Evolutionary conservation across 1,140 invertebrate species (phyloP), one percentile per base, ranked within the genome.

Genomic region (Bactericera cockerelli): DNA sequence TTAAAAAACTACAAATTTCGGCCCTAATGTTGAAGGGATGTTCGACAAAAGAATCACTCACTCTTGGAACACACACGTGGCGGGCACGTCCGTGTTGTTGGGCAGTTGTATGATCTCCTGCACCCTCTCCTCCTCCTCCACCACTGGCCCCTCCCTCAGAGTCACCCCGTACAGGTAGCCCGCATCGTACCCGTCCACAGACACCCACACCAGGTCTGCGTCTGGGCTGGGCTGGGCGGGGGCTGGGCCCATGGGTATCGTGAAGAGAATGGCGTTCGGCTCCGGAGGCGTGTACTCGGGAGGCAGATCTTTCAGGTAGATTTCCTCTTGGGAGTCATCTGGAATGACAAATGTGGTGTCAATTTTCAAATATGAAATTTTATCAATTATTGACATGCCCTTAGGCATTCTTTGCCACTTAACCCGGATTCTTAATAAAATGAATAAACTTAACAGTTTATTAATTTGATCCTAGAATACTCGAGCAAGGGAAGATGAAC

Each of bases 111-210:
- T 72, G 60, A 72, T 75, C 53, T 65, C 70, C 1, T 71, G 28
- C 16, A 6, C n/a, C 6, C 19, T 49, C n/a, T 49, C 42, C 42
- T 16, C 22, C 42, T 16, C n/a, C 3, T 49, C 22, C n/a, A 10
- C 22, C n/a, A 10, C 67, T 21, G 63, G 2, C 62, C 53, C 54
- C 60, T 67, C 56, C n/a, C n/a, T n/a, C 21, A 64, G 57, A 3
- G 71, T 64, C 69, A 77, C 82, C 70, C 87, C 81, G 64, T 88
- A 88, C 57, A 86, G 72, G 65, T 83, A 87, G 38, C 85, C 85
- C 24, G 82, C 77, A 71, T 87, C 84, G 69, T 79, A 86, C 19
- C 77, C 83, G 14, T 73, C 78, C 74, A 83, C 75, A 1, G 77
- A 77, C 1, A 82, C 61, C 76, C 78, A 78, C 25, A 83, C 68